Percentiles rank a stretch among this genome's conserved stretches.
phyloP scores from a whole-genome alignment of 1,140 invertebrate species.

The Leptopilina clavipes region DNA sequence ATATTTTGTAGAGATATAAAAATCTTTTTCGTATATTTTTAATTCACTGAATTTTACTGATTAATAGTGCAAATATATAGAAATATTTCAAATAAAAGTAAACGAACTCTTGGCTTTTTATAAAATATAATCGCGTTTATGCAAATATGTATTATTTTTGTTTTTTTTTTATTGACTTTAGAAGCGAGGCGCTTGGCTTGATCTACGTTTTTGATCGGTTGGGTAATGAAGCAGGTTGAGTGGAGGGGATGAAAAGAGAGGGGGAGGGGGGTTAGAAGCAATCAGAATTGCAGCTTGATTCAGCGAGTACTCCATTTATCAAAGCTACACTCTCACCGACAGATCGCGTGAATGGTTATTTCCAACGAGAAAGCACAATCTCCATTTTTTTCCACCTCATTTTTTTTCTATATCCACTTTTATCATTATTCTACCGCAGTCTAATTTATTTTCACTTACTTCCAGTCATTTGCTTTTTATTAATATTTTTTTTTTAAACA shows the following conservation, averaged over 20 bases:
- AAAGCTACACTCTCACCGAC: conserved; percentile 1
- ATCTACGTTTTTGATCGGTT: not conserved
- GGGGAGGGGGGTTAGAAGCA: not conserved
- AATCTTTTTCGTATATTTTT: too few relatives aligned
- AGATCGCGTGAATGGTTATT: conserved; percentile 18
- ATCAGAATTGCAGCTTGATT: conserved; percentile 12
- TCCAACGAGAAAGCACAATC: conserved; percentile 14
- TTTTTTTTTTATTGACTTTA: conserved; percentile 16
- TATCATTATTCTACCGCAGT: conserved; percentile 12
- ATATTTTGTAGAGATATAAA: too few relatives aligned
- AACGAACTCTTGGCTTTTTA: not conserved
- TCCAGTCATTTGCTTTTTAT: not conserved
- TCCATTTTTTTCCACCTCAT: not conserved
- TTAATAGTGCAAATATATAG: not conserved
- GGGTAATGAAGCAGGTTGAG: too few relatives aligned
- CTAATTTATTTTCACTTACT: not conserved
- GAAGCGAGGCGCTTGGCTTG: conserved; percentile 8
- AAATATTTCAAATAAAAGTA: not conserved
- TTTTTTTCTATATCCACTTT: conserved; percentile 1
- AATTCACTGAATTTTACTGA: too few relatives aligned
- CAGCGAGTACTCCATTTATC: conserved; percentile 18
- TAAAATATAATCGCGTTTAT: not conserved
- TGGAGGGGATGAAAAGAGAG: too few relatives aligned
- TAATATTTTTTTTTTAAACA: not conserved
- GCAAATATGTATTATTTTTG: too few relatives aligned